Evolutionary conservation across 1,140 invertebrate genomes (phyloP).

Genomic region (Cyclargus thomasi): DNA sequence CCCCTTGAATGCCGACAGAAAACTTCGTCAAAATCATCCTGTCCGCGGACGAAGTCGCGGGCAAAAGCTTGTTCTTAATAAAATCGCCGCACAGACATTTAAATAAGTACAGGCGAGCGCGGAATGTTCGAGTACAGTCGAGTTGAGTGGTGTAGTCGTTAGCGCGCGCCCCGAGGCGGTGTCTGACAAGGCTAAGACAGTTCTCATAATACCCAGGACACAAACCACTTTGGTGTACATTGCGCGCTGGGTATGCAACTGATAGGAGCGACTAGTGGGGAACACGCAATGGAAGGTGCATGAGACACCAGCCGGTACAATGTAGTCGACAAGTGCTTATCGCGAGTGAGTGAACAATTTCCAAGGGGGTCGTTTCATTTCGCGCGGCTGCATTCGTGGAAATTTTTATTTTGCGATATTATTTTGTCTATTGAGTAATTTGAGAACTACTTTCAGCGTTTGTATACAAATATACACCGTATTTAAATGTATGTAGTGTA

Average conservation of each 20-base stretch:
- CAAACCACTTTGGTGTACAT: constrained; percentile 16
- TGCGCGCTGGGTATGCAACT: background rate
- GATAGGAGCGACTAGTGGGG: too few species aligned
- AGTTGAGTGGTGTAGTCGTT: constrained; percentile 33
- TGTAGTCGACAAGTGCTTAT: constrained; percentile 23
- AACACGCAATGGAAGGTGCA: constrained; percentile 13
- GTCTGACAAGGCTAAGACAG: constrained; percentile 25
- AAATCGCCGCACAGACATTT: constrained; percentile 28
- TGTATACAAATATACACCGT: background rate
- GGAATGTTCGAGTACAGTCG: constrained; percentile 30
- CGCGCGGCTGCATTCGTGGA: constrained; percentile 14
- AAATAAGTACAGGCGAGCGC: constrained; percentile 30
- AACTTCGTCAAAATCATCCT: too few species aligned
- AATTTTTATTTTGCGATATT: constrained; percentile 14
- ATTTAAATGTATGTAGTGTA: too few species aligned
- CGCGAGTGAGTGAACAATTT: constrained; percentile 23
- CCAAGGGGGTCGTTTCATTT: constrained; percentile 18
- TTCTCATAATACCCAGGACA: constrained; percentile 17
- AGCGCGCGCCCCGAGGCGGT: constrained; percentile 29
- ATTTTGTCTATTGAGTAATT: background rate
- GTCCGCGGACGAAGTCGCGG: too few species aligned
- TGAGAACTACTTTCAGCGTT: background rate
- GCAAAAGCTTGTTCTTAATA: too few species aligned
- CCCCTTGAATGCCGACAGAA: too few species aligned
- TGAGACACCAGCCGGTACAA: constrained; percentile 13